Percentiles rank a stretch among this genome's conserved stretches.
phyloP scores from a whole-genome alignment of 2,797 vertebrate species.

The Crotalus adamanteus region DNA sequence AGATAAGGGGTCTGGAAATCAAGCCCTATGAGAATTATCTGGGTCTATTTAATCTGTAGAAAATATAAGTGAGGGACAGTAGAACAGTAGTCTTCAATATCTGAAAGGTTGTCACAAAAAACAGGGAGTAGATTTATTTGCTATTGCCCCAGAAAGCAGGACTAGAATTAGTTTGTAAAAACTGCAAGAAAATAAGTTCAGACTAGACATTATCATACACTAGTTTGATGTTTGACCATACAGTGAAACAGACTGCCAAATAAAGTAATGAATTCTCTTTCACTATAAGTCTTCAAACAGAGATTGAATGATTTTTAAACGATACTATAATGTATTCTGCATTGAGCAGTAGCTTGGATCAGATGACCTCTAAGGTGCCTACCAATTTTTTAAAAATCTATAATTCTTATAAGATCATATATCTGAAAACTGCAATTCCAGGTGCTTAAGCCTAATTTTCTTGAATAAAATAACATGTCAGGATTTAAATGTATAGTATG shows the following conservation, averaged over 20 bases:
- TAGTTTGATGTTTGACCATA: not conserved
- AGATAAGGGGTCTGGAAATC: not conserved
- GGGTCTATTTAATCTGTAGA: not conserved
- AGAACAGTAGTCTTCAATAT: not conserved
- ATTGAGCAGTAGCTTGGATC: not conserved
- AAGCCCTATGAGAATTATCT: not conserved
- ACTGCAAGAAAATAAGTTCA: not conserved
- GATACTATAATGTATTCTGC: not conserved
- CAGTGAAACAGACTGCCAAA: not conserved
- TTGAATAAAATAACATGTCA: not conserved
- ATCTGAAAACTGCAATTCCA: not conserved
- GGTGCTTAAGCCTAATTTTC: not conserved
- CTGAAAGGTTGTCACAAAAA: not conserved
- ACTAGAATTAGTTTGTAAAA: not conserved
- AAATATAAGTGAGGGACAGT: not conserved
- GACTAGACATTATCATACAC: not conserved
- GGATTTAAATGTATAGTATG: slow-evolving; percentile 9
- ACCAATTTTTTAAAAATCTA: not conserved
- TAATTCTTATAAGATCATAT: not conserved
- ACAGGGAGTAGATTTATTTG: not conserved
- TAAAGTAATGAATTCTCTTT: not conserved
- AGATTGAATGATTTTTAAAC: not conserved
- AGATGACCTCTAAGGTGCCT: not conserved
- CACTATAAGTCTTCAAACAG: not conserved
- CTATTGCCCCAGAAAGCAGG: not conserved